Conservation (phyloP, 2,888 invertebrate species). For the Epinotia demarniana region DNA sequence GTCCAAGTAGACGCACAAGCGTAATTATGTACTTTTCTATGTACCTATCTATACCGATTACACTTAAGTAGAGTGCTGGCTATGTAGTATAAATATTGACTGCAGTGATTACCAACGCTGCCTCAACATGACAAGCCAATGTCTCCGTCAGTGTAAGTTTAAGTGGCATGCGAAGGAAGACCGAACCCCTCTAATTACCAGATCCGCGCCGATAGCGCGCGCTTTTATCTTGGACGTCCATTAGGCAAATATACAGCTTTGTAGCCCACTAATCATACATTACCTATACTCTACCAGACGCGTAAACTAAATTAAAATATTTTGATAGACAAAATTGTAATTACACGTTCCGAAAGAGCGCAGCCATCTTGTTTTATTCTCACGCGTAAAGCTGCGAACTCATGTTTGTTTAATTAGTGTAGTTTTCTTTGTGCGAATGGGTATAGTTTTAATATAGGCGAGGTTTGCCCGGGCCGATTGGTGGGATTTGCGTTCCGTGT, state of each 20-base stretch:
- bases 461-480: too few relatives aligned
- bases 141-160: slow-evolving; percentile 75
- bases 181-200: slow-evolving; percentile 77
- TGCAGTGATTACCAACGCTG: slow-evolving; percentile 50
- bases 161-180: slow-evolving; percentile 78
- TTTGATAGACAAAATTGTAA: slow-evolving; percentile 82
- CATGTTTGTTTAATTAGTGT: slow-evolving; percentile 13
- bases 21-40: not conserved
- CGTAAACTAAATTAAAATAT: slow-evolving; percentile 80
- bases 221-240: slow-evolving; percentile 82
- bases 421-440: not conserved
- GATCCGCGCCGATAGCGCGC: slow-evolving; percentile 77
- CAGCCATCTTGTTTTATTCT: slow-evolving; percentile 67
- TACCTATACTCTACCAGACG: slow-evolving; percentile 77
- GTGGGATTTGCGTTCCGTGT: not conserved
- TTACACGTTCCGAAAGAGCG: slow-evolving; percentile 59
- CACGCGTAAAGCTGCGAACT: slow-evolving; percentile 47
- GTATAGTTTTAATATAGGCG: not conserved
- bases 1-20: not conserved
- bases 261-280: slow-evolving; percentile 76
- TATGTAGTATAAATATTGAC: slow-evolving; percentile 48
- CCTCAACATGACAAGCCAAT: slow-evolving; percentile 64
- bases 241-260: slow-evolving; percentile 84
- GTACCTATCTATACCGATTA: not conserved
- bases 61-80: not conserved